A percentile compares a stretch with the other conserved stretches of the same genome.
These are phyloP conservation scores for Phocoena phocoena DNA, from an alignment of 2,113 vertebrate species.

Conservation along the genomic window DNA sequence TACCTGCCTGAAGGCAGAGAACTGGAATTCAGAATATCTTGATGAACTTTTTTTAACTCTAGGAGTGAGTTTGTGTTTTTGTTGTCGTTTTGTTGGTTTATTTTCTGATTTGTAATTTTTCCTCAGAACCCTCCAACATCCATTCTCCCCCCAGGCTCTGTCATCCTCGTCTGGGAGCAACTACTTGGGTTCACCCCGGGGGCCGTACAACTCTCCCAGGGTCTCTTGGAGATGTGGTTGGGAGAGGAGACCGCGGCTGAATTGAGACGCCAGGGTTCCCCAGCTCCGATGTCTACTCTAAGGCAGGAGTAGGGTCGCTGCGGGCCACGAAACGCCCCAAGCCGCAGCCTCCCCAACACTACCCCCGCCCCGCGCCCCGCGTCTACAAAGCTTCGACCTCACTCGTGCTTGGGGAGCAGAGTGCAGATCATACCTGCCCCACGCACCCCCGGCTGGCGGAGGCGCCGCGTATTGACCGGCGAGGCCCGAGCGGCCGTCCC, in stretches of 20 bases:
- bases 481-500: fast-evolving
- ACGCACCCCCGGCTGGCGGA: neutral
- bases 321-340: neutral
- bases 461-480: neutral
- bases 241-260: neutral
- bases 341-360: neutral
- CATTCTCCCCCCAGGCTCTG: neutral
- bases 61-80: neutral
- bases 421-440: neutral
- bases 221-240: neutral
- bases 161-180: neutral
- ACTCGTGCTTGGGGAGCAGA: too few species aligned
- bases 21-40: neutral
- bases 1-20: neutral
- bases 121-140: neutral
- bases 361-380: too few species aligned
- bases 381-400: neutral
- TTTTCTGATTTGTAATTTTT: neutral
- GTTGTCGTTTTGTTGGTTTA: too few species aligned
- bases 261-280: neutral
- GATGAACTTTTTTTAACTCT: neutral
- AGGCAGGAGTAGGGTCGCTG: neutral
- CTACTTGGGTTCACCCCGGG: neutral
- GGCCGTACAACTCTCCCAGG: neutral
- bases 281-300: neutral